Conservation (phyloP, 2,113 vertebrate genomes). For the Vicugna pacos region DNA sequence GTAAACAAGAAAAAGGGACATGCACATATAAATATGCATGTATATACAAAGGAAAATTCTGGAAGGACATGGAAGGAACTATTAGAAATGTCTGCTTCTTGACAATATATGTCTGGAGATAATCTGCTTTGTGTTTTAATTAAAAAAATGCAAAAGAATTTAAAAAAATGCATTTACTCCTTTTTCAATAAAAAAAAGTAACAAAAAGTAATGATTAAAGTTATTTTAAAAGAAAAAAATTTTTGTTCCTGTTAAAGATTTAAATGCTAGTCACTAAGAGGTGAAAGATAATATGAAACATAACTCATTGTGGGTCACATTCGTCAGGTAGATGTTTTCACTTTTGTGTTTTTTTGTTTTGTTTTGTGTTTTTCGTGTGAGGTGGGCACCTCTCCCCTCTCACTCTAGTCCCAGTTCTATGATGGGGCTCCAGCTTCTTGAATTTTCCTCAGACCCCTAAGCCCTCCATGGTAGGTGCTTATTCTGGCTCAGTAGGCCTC, state of each 20-base stretch:
- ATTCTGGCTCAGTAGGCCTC: not conserved
- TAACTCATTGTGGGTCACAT: not conserved
- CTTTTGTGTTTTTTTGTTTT: not conserved
- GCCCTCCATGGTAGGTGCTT: not conserved
- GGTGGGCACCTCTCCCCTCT: not conserved
- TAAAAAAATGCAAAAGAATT: not conserved
- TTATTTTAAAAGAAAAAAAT: not conserved
- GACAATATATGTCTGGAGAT: not conserved
- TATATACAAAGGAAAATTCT: conserved; percentile 7
- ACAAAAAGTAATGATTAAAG: not conserved
- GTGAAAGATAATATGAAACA: not conserved
- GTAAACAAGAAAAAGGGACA: not conserved
- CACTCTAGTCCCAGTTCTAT: not conserved
- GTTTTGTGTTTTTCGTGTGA: not conserved
- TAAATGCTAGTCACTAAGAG: not conserved
- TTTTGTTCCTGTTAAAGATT: not conserved
- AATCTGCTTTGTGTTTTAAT: not conserved
- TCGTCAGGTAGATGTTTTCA: not conserved
- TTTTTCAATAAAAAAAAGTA: conserved; percentile 23
- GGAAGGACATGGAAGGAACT: not conserved
- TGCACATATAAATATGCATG: not conserved
- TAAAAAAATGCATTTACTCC: not conserved
- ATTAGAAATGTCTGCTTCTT: not conserved
- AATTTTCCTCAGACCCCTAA: not conserved
- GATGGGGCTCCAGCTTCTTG: not conserved